Evolutionary conservation across 2,113 vertebrate species (phyloP), one percentile per base, ranked within the genome.

Genomic region (Epinephelus lanceolatus): DNA sequence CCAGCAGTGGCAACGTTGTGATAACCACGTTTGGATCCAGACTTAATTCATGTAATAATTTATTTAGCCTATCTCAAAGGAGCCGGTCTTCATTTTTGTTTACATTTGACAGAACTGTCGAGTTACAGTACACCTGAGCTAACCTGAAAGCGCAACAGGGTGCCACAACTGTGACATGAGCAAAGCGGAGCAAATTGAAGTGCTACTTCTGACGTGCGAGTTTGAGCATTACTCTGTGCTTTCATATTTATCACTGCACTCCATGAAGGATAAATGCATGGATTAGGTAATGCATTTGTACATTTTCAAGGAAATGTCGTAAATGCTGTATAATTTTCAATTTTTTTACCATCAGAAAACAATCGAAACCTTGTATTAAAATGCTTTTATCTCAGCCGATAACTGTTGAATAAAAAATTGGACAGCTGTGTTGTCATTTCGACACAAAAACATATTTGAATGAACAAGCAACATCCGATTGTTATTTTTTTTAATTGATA

Each of bases 101-200:
- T 84, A 86, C 61, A 68, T 69, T 89, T 71, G 33, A 79, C 51
- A 45, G 59, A 83, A 77, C 70, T 86, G 81, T 88, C 81, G 55
- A 10, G 76, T 74, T 67, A 68, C 49, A 76, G 57, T 59, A 47
- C 51, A 66, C 42, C 37, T 66, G 69, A 85, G 76, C 40, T 65
- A 62, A 68, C 77, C 77, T 71, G 71, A 86, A 80, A 82, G 74
- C 55, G 5, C 71, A 73, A 76, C 63, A 40, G 49, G 71, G 37
- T 66, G 73, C 71, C 21, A 25, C 23, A 59, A 45, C 14, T 40
- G 73, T 63, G 80, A 78, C 67, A 76, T 5, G 55, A 80, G 73
- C 72, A 8, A 12, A 80, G 69, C 23, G 4, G 23, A 72, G 78
- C 62, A 62, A 80, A 88, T 13, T 59, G 52, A 73, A 78, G 49